These are phyloP conservation scores for Octopus bimaculoides DNA, from an alignment of 1,140 invertebrate species.

Conservation along the genomic window DNA sequence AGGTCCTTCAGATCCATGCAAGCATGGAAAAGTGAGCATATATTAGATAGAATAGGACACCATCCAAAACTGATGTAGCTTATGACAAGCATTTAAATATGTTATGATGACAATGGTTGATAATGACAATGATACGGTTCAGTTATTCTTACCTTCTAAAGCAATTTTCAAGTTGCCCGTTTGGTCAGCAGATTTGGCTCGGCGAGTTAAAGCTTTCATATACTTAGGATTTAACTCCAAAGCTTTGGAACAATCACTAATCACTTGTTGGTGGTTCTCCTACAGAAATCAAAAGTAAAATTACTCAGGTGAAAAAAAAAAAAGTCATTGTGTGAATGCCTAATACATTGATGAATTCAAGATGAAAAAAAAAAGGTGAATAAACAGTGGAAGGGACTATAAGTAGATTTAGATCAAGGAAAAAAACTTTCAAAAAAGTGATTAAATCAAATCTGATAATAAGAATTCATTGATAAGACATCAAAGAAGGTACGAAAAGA, in stretches of 20 bases:
- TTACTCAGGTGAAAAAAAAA: neutral
- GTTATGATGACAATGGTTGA: too few relatives aligned
- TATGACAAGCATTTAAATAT: too few relatives aligned
- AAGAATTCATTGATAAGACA: too few relatives aligned
- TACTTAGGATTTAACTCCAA: conserved; percentile 84
- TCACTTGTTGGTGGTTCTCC: conserved; percentile 72
- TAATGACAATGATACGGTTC: too few relatives aligned
- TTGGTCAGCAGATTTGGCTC: conserved; percentile 80
- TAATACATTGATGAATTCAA: neutral
- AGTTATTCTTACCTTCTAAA: conserved; percentile 65
- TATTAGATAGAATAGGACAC: too few relatives aligned
- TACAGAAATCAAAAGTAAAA: neutral
- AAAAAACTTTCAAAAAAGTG: neutral
- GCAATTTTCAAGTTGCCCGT: conserved; percentile 74
- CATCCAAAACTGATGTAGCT: too few relatives aligned
- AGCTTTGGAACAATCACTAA: conserved; percentile 82
- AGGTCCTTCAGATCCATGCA: too few relatives aligned
- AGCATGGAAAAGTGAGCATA: too few relatives aligned
- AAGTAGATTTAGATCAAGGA: neutral
- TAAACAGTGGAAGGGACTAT: neutral
- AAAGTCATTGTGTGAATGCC: neutral
- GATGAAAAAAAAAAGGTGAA: neutral
- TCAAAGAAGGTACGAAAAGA: too few relatives aligned
- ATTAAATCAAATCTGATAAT: too few relatives aligned
- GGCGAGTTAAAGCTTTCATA: conserved; percentile 79